phyloP scores from a whole-genome alignment of 2,113 vertebrate genomes.

The Xenopus tropicalis region UCB_Xtro_10.0 CM004447.2:13489001-13489500 shows the following conservation, averaged over 20 bases:
- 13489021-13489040: slow-evolving; percentile 63
- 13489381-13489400: slow-evolving; percentile 36
- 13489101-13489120: slow-evolving; percentile 69
- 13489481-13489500: slow-evolving; percentile 69
- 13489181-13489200: too few species aligned
- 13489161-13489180: too few species aligned
- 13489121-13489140: slow-evolving; percentile 62
- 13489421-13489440: slow-evolving; percentile 68
- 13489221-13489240: too few species aligned
- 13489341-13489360: too few species aligned
- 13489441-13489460: slow-evolving; percentile 68
- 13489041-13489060: slow-evolving; percentile 76
- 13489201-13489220: too few species aligned
- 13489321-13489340: too few species aligned
- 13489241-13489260: too few species aligned
- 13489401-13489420: slow-evolving; percentile 71
- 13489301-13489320: too few species aligned
- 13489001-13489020: slow-evolving; percentile 66
- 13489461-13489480: slow-evolving; percentile 68
- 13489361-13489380: too few species aligned
- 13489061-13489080: slow-evolving; percentile 62
- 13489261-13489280: too few species aligned
- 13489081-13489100: slow-evolving; percentile 65
- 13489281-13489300: too few species aligned
- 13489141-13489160: slow-evolving; percentile 6